Percentiles rank a stretch among this genome's conserved stretches.
phyloP scores from a whole-genome alignment of 2,113 vertebrate genomes.

The Tyto alba region DNA sequence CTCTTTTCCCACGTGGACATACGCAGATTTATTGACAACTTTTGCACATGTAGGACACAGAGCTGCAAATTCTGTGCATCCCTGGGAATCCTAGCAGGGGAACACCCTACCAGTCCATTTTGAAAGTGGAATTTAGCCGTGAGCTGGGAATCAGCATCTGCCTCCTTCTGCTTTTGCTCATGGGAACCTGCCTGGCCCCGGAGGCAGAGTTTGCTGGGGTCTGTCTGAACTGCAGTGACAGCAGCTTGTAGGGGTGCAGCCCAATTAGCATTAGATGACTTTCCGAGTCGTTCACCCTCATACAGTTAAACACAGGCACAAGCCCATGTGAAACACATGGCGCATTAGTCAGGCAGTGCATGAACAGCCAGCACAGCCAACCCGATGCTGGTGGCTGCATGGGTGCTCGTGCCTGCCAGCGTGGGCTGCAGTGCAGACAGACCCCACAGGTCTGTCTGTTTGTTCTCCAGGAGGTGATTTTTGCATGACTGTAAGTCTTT shows the following conservation, averaged over 20 bases:
- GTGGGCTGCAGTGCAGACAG: not conserved
- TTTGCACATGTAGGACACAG: not conserved
- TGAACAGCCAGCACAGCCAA: not conserved
- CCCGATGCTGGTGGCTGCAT: rapidly evolving
- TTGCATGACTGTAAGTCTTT: not conserved
- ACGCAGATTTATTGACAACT: not conserved
- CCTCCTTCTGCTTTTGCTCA: not conserved
- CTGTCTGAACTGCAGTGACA: not conserved
- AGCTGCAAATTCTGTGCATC: not conserved
- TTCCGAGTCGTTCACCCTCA: not conserved
- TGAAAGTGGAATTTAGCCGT: not conserved
- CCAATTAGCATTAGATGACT: not conserved
- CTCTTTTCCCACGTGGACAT: not conserved
- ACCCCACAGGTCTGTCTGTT: not conserved
- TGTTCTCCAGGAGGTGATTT: not conserved
- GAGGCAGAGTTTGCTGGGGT: not conserved
- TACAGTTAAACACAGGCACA: not conserved
- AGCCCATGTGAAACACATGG: not conserved
- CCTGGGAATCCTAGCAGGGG: rapidly evolving
- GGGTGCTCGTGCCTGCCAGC: rapidly evolving
- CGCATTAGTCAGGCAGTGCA: not conserved
- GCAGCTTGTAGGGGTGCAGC: rapidly evolving
- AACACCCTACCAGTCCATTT: not conserved
- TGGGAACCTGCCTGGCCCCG: rapidly evolving
- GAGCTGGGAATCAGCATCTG: not conserved